Percentiles rank a stretch among this genome's conserved stretches.
Conservation (phyloP, 1,140 invertebrate species). For the Eriosoma lanigerum region DNA sequence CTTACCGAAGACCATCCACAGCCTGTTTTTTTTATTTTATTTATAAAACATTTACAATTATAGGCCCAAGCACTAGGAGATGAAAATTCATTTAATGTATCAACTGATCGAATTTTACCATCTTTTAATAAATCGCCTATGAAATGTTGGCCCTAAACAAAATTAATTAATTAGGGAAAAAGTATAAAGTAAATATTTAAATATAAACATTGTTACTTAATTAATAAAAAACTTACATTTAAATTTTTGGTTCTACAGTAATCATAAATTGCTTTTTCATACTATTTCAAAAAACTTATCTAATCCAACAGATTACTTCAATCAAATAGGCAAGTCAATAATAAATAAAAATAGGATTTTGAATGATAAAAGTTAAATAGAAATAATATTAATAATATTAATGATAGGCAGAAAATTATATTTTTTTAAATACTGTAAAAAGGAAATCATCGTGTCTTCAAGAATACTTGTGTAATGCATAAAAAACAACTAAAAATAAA, state of each 20-base stretch:
- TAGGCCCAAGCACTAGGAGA: constrained; percentile 92
- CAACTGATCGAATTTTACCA: constrained; percentile 86
- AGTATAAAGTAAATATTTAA: background rate
- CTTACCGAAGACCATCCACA: constrained; percentile 85
- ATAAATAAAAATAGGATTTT: background rate
- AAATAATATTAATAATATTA: too few species aligned
- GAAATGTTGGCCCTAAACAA: constrained; percentile 79
- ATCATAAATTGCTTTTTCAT: background rate
- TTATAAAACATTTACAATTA: constrained; percentile 86
- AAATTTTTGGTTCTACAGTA: background rate
- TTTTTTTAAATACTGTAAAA: background rate
- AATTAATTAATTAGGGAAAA: constrained; percentile 33
- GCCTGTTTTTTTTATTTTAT: constrained; percentile 87
- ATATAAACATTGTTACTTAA: background rate
- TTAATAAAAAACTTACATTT: constrained; percentile 1
- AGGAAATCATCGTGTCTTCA: background rate
- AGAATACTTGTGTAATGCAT: background rate
- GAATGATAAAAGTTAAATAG: background rate
- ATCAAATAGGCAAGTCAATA: background rate
- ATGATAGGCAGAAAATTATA: background rate
- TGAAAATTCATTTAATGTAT: constrained; percentile 82
- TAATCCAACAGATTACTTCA: background rate
- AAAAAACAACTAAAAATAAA: too few species aligned
- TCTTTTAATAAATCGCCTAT: constrained; percentile 80
- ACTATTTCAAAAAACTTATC: constrained; percentile 22